Evolutionary conservation across 2,797 vertebrate genomes (phyloP), one percentile per base, ranked within the genome.

Genomic region (Discoglossus pictus): DNA sequence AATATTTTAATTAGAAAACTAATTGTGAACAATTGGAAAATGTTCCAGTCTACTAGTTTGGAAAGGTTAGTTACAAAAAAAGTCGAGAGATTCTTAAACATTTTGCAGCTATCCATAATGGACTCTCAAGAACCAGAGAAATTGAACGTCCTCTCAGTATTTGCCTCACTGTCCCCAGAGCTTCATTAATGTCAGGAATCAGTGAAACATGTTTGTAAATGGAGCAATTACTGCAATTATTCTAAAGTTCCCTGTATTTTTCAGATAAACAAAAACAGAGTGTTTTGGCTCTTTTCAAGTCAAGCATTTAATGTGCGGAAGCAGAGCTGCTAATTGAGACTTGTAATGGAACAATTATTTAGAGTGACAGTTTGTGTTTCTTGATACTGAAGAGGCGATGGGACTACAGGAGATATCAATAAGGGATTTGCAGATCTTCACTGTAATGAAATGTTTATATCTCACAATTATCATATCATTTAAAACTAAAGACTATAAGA

Each of bases 71-170:
- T 48, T 48, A 48, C 6, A 25, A 16, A 24, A 13, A 25, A 24
- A 48, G 11, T n/a, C n/a, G n/a, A 23, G 5, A 27, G 46, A 48
- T 24, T 48, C 25, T 48, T 24, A 48, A 24, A 48, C 46, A 48
- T n/a, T 48, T 2, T n/a, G 16, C 13, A 24, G 25, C 46, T n/a
- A n/a, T 46, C 15, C 2, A 46, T 2, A 21, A 46, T 46, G 40
- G 40, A 4, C 8, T 31, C 43, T 23, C 18, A 7, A 25, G 20
- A 48, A 15, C 7, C 4, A 25, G 12, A 1, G 18, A 46, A 46
- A 21, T 10, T 31, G 27, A 31, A 31, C 4, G 4, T 31, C 27
- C 27, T 31, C 8, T 31, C 18, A 10, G 43, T 18, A 18, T 18
- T 8, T 46, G 12, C 17, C 17, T 20, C 18, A 46, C 4, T 23